Percentiles rank a stretch among this genome's conserved stretches.
Conservation (phyloP, 2,113 vertebrate species). For the Gymnobelideus leadbeateri region DNA sequence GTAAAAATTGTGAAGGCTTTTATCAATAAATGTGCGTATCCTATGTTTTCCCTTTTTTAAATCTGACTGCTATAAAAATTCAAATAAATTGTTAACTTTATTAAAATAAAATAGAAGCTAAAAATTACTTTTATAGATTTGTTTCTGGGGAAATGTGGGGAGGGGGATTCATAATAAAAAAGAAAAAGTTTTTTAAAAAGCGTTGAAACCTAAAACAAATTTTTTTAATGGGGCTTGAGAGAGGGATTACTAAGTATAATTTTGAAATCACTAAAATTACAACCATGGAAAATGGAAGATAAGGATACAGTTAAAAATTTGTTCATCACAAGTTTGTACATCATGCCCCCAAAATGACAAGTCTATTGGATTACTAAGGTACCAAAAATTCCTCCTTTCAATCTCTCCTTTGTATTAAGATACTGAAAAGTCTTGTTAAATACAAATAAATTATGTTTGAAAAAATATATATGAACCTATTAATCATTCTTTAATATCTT, state of each 20-base stretch:
- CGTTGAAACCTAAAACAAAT: background rate
- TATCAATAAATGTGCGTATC: background rate
- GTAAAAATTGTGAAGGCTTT: background rate
- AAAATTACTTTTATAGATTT: background rate
- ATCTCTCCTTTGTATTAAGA: background rate
- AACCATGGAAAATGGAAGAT: background rate
- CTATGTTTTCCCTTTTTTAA: background rate
- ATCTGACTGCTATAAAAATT: background rate
- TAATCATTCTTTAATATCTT: background rate
- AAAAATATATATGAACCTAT: background rate
- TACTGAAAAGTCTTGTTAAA: background rate
- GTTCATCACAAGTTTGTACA: background rate
- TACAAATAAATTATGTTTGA: background rate
- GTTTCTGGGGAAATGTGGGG: background rate
- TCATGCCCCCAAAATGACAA: background rate
- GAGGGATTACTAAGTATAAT: background rate
- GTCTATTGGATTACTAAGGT: background rate
- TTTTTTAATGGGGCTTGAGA: background rate
- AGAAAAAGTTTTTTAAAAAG: background rate
- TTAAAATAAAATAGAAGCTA: background rate
- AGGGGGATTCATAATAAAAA: background rate
- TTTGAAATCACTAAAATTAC: background rate
- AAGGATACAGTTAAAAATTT: background rate
- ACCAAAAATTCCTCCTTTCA: background rate
- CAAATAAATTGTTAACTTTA: background rate